Evolutionary conservation across 2,113 vertebrate genomes (phyloP), one percentile per base, ranked within the genome.

Genomic region (Pterophyllum scalare): DNA sequence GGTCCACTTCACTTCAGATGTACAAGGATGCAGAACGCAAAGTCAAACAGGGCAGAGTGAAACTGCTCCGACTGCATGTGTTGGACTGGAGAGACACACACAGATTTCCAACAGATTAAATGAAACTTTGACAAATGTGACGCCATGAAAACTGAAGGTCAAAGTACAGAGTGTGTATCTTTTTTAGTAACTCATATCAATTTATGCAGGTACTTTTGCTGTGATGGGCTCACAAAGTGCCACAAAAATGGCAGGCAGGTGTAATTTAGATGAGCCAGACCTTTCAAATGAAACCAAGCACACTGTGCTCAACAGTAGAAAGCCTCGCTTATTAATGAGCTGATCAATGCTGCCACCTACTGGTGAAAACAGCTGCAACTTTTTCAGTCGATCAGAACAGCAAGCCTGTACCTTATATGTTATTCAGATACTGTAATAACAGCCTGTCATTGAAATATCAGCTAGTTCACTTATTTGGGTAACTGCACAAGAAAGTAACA

Each of bases 271-370:
- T 49, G 64, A 70, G 0, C 43, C 65, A 49, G 24, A 28, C 7
- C 11, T 31, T 57, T 40, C 22, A 59, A 52, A 38, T 20, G 0
- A 79, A 62, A 46, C 1, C 31, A 79, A 65, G 17, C 59, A 59
- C 24, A 54, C 40, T 13, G 5, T 40, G 8, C 24, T 20, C 7
- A 19, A 33, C 52, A 13, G 4, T 31, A n/a, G 52, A 31, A 22
- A 26, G 43, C 65, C 0, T 31, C 26, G 7, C 2, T 26, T 2
- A 24, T 61, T 24, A 79, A 20, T 59, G 9, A 59, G 22, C 59
- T 64, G 60, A 59, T 77, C 75, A 57, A 61, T 7, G 43, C 82
- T 84, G 84, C 85, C 87, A 82, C 82, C 85, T 86, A n/a, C 77
- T 65, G 90, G 17, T 31, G 10, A 8, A 31, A 49, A 43, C 61